Evolutionary conservation across 2,797 vertebrate species (phyloP).

Genomic region (Heliangelus exortis): DNA sequence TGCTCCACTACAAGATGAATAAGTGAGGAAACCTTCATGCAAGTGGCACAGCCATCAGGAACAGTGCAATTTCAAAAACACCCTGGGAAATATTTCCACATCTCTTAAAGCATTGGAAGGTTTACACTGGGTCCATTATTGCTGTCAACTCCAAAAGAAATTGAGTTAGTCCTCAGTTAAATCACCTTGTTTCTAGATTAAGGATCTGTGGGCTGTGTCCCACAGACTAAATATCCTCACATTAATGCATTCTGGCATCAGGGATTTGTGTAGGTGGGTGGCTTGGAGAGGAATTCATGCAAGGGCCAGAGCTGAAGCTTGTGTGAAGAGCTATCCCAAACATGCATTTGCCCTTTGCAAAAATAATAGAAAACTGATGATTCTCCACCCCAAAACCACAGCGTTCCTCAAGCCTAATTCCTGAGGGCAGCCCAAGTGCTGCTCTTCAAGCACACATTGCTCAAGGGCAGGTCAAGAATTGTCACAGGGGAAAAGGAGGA

Average conservation of each 20-base stretch:
- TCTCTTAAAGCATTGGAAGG: not conserved
- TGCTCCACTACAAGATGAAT: not conserved
- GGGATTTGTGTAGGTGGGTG: not conserved
- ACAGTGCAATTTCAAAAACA: not conserved
- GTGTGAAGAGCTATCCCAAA: not conserved
- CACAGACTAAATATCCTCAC: not conserved
- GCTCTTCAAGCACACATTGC: not conserved
- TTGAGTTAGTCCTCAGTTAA: not conserved
- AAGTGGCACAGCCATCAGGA: not conserved
- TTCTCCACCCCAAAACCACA: slow-evolving; percentile 11
- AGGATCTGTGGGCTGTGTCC: not conserved
- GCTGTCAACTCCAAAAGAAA: not conserved
- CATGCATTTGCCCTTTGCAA: not conserved
- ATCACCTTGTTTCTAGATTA: not conserved
- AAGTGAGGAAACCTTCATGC: slow-evolving; percentile 25
- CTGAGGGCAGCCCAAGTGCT: not conserved
- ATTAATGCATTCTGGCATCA: not conserved
- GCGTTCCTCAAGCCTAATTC: not conserved
- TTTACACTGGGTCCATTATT: not conserved
- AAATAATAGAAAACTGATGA: slow-evolving; percentile 6
- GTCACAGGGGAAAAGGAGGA: not conserved
- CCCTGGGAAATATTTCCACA: not conserved
- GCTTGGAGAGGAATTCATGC: not conserved
- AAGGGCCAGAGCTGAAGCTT: not conserved
- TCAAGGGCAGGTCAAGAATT: not conserved